Evolutionary conservation across 2,888 invertebrate genomes (phyloP).

Genomic region (Temnothorax unifasciatus): DNA sequence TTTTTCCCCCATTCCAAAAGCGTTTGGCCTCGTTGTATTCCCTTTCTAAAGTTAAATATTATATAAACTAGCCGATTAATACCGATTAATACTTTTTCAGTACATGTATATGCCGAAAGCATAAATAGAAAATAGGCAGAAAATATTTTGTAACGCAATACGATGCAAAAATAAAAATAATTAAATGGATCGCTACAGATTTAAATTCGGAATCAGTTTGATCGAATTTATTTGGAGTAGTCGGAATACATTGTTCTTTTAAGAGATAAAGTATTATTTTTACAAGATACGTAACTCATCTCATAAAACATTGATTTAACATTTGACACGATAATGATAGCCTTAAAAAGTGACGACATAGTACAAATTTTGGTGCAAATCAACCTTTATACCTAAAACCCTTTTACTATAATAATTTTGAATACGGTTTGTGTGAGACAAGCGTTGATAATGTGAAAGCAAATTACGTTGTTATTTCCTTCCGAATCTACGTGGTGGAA

Average conservation of each 20-base stretch:
- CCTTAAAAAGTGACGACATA: background rate
- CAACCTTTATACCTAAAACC: background rate
- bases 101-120: background rate
- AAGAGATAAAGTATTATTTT: background rate
- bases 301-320: background rate
- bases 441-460: background rate
- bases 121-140: background rate
- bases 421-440: background rate
- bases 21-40: background rate
- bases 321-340: background rate
- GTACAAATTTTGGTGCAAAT: background rate
- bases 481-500: background rate
- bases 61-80: background rate
- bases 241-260: background rate
- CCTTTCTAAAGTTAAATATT: background rate
- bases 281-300: background rate
- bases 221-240: background rate
- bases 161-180: background rate
- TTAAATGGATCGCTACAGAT: background rate
- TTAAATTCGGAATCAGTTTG: background rate
- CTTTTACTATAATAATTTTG: background rate
- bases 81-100: background rate
- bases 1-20: background rate
- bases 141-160: background rate
- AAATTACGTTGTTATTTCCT: slow-evolving; percentile 25